Percentiles rank a stretch among this genome's conserved stretches.
phyloP scores from a whole-genome alignment of 2,888 invertebrate genomes.

The Deilephila elpenor region DNA sequence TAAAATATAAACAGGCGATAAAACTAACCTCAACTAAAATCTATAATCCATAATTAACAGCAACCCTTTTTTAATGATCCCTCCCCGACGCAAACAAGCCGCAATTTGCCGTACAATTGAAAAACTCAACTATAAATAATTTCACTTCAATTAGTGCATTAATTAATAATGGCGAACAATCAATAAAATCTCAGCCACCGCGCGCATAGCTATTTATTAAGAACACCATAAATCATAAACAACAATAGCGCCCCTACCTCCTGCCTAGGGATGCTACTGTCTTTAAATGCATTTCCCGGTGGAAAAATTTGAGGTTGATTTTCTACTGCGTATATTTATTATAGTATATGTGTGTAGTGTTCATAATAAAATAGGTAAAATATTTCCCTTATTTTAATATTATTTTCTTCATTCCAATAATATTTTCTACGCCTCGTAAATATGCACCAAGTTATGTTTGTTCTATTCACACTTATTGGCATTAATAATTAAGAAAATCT shows the following conservation, averaged over 20 bases:
- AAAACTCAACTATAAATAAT: constrained; percentile 27
- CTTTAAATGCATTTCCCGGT: background rate
- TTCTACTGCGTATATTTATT: too few species aligned
- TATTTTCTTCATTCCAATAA: too few species aligned
- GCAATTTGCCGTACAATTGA: constrained; percentile 10
- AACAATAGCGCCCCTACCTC: constrained; percentile 49
- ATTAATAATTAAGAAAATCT: too few species aligned
- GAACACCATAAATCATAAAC: constrained; percentile 79
- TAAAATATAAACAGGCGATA: background rate
- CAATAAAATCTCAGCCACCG: constrained; percentile 43
- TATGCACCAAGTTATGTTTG: too few species aligned
- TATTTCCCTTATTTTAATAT: too few species aligned
- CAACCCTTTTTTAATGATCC: constrained; percentile 5
- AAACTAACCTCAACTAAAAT: background rate
- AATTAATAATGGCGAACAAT: constrained; percentile 47
- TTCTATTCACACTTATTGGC: too few species aligned
- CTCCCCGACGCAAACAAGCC: constrained; percentile 14
- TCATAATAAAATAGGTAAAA: too few species aligned
- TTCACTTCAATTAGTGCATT: constrained; percentile 32
- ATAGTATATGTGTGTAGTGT: too few species aligned
- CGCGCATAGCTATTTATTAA: constrained; percentile 77
- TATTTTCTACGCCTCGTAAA: too few species aligned
- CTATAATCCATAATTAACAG: background rate
- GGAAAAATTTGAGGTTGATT: too few species aligned
- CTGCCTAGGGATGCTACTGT: constrained; percentile 40